Percentiles rank a stretch among this genome's conserved stretches.
Evolutionary conservation across 1,140 invertebrate species (phyloP).

Genomic region (Tetramorium parvispinum): DNA sequence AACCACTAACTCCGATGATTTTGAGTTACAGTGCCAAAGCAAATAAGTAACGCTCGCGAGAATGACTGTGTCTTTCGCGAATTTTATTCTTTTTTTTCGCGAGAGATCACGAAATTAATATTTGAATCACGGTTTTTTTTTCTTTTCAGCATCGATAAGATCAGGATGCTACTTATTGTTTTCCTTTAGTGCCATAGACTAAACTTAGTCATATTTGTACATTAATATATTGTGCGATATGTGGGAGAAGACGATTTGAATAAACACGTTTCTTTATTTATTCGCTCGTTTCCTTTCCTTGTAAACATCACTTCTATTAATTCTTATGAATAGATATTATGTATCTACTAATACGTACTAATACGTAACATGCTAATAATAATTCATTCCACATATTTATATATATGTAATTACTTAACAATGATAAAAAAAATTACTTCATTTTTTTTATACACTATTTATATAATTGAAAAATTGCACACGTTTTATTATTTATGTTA

Average conservation of each 20-base stretch:
- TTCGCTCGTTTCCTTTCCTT: not conserved
- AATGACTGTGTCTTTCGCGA: not conserved
- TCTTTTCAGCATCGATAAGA: constrained; percentile 27
- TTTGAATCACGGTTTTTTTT: constrained; percentile 14
- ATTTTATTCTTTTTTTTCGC: constrained; percentile 14
- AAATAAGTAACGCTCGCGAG: constrained; percentile 19
- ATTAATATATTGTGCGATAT: constrained; percentile 54
- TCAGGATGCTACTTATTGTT: constrained; percentile 62
- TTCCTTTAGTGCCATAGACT: constrained; percentile 73
- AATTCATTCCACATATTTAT: not conserved
- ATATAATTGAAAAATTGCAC: not conserved
- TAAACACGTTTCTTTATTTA: constrained; percentile 64
- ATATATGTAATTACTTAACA: not conserved
- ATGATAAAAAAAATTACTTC: not conserved
- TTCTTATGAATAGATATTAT: not conserved
- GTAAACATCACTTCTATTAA: not conserved
- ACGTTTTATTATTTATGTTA: not conserved
- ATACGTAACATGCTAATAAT: not conserved
- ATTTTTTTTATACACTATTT: not conserved
- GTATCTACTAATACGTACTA: no score
- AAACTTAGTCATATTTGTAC: constrained; percentile 39
- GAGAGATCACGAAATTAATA: constrained; percentile 6
- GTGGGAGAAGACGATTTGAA: constrained; percentile 35
- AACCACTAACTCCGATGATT: constrained; percentile 33
- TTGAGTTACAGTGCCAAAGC: constrained; percentile 76